Conservation (phyloP, 2,888 invertebrate species). For the Drosophila cracens region DNA sequence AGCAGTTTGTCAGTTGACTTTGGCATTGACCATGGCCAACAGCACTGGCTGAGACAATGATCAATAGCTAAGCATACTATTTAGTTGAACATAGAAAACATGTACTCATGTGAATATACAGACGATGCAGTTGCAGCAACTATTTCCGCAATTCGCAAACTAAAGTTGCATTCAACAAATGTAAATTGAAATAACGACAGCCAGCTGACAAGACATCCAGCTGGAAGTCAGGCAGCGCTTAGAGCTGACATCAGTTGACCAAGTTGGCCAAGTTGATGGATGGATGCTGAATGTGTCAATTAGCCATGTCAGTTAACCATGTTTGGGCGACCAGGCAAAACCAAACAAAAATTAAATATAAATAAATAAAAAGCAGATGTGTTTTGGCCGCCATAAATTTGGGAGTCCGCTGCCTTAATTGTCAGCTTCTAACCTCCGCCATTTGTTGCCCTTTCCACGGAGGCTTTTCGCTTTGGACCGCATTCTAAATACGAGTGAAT, state of each 20-base stretch:
- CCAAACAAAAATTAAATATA: neutral
- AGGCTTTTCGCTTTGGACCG: slow-evolving; percentile 27
- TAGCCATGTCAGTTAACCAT: slow-evolving; percentile 58
- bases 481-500: slow-evolving; percentile 65
- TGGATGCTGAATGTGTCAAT: slow-evolving; percentile 46
- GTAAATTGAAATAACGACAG: slow-evolving; percentile 48
- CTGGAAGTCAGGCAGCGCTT: slow-evolving; percentile 6
- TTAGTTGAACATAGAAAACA: slow-evolving; percentile 18
- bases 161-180: slow-evolving; percentile 39
- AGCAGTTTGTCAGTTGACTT: slow-evolving; percentile 45
- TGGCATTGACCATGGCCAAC: slow-evolving; percentile 31
- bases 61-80: slow-evolving; percentile 33
- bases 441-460: slow-evolving; percentile 72
- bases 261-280: slow-evolving; percentile 39
- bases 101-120: slow-evolving; percentile 4
- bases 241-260: slow-evolving; percentile 1
- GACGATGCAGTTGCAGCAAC: slow-evolving; percentile 29
- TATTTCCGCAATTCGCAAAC: slow-evolving; percentile 67
- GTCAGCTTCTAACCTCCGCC: slow-evolving; percentile 61
- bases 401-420: slow-evolving; percentile 49
- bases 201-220: slow-evolving; percentile 41
- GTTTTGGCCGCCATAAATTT: slow-evolving; percentile 41
- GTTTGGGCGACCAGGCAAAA: slow-evolving; percentile 22
- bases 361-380: slow-evolving; percentile 13
- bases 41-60: slow-evolving; percentile 29